These are phyloP conservation scores for Eumacrocentrus americanus DNA, from an alignment of 2,888 invertebrate genomes.

Conservation along the genomic window DNA sequence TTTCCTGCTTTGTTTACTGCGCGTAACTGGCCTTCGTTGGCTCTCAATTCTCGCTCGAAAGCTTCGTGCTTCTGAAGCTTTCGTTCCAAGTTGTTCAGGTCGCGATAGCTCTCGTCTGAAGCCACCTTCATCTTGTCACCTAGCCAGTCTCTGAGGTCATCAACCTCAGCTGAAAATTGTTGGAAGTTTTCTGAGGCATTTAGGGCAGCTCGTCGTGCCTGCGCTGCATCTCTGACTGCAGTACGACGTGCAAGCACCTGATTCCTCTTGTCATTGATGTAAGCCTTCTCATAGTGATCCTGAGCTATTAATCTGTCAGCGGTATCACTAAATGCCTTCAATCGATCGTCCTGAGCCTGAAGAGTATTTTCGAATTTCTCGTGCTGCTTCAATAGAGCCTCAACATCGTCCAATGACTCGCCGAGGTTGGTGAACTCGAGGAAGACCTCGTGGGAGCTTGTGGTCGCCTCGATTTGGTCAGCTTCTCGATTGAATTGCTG, in stretches of 20 bases:
- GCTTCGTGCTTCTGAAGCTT: constrained; percentile 97
- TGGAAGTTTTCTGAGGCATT: constrained; percentile 88
- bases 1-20: constrained; percentile 83
- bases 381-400: constrained; percentile 90
- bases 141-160: constrained; percentile 90
- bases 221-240: constrained; percentile 76
- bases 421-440: constrained; percentile 88
- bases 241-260: constrained; percentile 78
- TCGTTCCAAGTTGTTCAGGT: constrained; percentile 85
- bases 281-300: constrained; percentile 79
- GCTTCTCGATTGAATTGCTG: constrained; percentile 95
- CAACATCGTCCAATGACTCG: constrained; percentile 87
- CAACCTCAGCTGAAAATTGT: constrained; percentile 90
- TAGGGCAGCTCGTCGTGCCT: constrained; percentile 75
- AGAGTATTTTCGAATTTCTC: constrained; percentile 92
- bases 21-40: constrained; percentile 91
- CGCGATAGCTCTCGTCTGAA: constrained; percentile 90
- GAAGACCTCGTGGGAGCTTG: constrained; percentile 92
- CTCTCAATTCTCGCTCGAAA: constrained; percentile 91
- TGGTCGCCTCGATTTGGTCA: constrained; percentile 94
- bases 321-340: constrained; percentile 81
- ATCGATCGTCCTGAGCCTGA: constrained; percentile 89
- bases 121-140: constrained; percentile 90
- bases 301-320: constrained; percentile 81
- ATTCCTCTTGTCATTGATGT: constrained; percentile 74